Evolutionary conservation across 2,113 vertebrate genomes (phyloP).

Genomic region (Nycticebus coucang): DNA sequence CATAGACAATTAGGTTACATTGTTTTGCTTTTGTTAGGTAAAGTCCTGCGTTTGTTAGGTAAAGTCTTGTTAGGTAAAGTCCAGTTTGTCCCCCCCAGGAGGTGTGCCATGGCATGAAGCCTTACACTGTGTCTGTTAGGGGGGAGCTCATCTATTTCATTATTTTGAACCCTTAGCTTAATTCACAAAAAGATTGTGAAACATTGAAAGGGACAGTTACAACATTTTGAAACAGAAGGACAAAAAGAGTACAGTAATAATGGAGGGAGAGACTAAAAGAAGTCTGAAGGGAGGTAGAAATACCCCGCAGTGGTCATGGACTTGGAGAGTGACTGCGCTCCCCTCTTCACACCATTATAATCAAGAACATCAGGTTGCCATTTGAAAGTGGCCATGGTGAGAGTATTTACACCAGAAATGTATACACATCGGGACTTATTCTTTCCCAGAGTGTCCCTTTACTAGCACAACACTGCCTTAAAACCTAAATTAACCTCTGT

Average conservation of each 20-base stretch:
- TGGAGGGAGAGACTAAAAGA: neutral
- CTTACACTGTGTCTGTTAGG: too few species aligned
- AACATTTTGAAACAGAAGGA: neutral
- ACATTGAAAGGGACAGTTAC: neutral
- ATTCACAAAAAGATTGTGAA: neutral
- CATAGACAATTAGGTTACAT: too few species aligned
- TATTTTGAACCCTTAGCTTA: neutral
- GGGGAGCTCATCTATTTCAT: neutral
- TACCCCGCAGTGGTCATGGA: rapidly evolving
- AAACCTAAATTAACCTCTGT: neutral
- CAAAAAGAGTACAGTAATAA: neutral
- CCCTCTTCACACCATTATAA: rapidly evolving
- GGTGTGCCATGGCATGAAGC: too few species aligned
- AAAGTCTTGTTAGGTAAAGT: too few species aligned
- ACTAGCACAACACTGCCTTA: neutral
- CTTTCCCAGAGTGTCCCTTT: neutral
- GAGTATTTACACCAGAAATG: neutral
- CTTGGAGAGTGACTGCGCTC: too few species aligned
- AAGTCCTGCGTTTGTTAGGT: too few species aligned
- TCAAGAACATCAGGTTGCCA: neutral
- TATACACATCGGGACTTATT: neutral
- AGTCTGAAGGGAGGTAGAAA: neutral
- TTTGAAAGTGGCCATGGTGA: neutral
- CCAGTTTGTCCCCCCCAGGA: too few species aligned
- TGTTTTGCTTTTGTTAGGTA: too few species aligned